Base-by-base conservation (phyloP, 1,140 invertebrate genomes). In the Planococcus citri region DNA sequence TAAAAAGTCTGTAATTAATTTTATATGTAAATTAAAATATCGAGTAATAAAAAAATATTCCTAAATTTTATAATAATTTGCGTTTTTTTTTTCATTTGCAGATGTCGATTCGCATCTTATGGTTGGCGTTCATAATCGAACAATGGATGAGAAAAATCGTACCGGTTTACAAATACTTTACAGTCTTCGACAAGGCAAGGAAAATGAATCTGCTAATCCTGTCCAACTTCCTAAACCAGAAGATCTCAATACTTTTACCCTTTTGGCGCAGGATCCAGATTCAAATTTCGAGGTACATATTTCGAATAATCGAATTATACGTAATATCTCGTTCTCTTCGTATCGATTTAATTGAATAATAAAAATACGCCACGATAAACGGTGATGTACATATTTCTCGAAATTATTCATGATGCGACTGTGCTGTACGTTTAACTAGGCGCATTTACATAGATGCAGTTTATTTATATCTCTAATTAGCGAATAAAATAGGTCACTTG, bases 241-340 rank as follows among this genome's bases (percentile, higher is more conserved):
- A 64, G 60, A 64, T 64, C 60, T 64, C 60, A 64, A 64, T 64
- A 64, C 60, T 64, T 64, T 64, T 64, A 64, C 60, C 3, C 60
- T 64, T 64, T 25, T 64, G 60, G 60, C 60, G 10, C 60, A 64
- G 25, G 60, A 64, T 64, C 60, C 60, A 9, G 60, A 64, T 27
- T 64, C 60, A 64, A 64, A 64, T 64, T 64, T 64, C 60, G 60
- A 64, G 60, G 60, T 64, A 64, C 60, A 6, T 58, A 58, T n/a
- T 58, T 22, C 21, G 51, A 60, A 60, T 60, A 60, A n/a, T 60
- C 17, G 33, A 14, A 37, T 14, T 37, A 37, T 8, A 37, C 6
- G 33, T 37, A 37, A 14, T 37, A 14, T 37, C 14, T n/a, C n/a
- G n/a, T n/a, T 41, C 9, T 41, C 9, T 41, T 41, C n/a, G 9